A percentile compares a stretch with the other conserved stretches of the same genome.
Evolutionary conservation across 92 coral and sea anemone species (phyloP).

Genomic region (Virgularia gustaviana): DNA sequence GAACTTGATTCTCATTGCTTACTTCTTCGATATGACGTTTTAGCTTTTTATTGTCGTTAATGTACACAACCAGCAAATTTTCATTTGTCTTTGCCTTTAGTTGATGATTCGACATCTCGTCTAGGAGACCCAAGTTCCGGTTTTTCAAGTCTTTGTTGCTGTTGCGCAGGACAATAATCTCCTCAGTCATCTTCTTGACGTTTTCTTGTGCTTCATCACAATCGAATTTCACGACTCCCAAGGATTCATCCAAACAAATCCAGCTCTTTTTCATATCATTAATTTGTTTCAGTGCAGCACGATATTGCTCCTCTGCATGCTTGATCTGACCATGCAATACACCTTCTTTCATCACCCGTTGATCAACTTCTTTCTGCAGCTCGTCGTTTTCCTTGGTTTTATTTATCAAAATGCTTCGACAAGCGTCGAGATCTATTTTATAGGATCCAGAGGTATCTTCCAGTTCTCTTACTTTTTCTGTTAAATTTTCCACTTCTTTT

Average conservation of each 20-base stretch:
- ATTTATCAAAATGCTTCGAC: not conserved
- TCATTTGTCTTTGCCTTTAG: not conserved
- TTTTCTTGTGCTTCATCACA: conserved; percentile 2
- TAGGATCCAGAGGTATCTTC: conserved; percentile 8
- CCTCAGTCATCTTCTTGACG: not conserved
- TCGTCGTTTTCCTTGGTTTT: not conserved
- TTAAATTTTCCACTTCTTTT: not conserved
- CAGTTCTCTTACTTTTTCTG: not conserved
- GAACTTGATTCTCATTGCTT: not conserved
- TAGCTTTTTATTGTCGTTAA: not conserved
- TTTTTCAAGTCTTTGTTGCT: conserved; percentile 1
- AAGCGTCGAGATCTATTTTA: conserved; percentile 1
- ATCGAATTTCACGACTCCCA: not conserved
- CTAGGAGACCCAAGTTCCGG: conserved; percentile 5
- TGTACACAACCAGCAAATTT: not conserved
- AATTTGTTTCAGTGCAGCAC: not conserved
- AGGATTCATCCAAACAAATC: conserved; percentile 5
- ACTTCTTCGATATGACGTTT: not conserved
- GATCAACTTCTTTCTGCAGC: not conserved
- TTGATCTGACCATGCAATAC: not conserved
- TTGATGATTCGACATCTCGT: not conserved
- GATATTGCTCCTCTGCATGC: not conserved
- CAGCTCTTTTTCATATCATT: not conserved
- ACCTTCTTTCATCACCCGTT: not conserved
- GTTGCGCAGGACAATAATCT: not conserved